Conservation (phyloP, 2,888 invertebrate species). For the Papilio protenor region DNA sequence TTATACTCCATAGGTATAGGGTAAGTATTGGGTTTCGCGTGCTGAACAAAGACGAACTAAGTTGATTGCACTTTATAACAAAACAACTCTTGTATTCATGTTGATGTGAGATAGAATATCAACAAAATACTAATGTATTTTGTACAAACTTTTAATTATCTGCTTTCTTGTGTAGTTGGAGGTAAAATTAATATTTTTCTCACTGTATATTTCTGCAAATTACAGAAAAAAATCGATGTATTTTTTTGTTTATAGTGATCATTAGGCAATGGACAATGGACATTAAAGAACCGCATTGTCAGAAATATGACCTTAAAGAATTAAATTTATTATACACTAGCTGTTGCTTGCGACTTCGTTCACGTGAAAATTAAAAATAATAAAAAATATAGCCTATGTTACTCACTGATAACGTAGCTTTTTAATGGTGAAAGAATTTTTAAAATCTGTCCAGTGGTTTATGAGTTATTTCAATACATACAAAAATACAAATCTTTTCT, state of each 20-base stretch:
- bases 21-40: slow-evolving; percentile 1
- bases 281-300: not conserved
- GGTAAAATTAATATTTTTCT: not conserved
- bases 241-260: not conserved
- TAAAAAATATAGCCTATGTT: no score
- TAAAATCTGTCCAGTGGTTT: no score
- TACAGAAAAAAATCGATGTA: not conserved
- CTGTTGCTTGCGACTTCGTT: no score
- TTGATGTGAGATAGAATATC: not conserved
- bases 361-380: no score
- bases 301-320: not conserved
- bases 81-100: not conserved
- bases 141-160: not conserved
- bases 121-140: not conserved
- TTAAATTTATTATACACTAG: not conserved
- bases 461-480: no score
- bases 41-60: not conserved
- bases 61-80: slow-evolving; percentile 25
- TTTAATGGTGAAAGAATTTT: no score
- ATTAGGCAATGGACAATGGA: not conserved
- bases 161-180: not conserved
- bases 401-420: no score
- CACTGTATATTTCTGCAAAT: not conserved
- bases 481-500: no score
- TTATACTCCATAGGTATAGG: slow-evolving; percentile 9